Conservation (phyloP, 2,797 vertebrate species). For the Pyrocephalus nanus region DNA sequence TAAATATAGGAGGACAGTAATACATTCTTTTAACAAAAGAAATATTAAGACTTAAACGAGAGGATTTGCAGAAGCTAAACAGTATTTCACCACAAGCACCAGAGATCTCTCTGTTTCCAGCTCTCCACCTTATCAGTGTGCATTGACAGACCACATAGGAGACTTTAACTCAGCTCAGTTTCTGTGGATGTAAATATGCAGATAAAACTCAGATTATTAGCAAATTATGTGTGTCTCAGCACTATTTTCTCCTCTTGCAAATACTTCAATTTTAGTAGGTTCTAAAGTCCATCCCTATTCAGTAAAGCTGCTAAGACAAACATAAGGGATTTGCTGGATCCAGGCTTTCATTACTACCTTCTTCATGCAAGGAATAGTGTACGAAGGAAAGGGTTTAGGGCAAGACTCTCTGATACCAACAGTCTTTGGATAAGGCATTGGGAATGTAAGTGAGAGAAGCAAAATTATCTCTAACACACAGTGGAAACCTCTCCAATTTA, state of each 20-base stretch:
- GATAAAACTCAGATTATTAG: slow-evolving; percentile 22
- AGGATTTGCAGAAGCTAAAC: not conserved
- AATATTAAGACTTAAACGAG: not conserved
- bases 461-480: slow-evolving; percentile 5
- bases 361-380: not conserved
- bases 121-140: not conserved
- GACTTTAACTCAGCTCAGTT: not conserved
- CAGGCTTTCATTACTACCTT: not conserved
- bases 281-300: slow-evolving; percentile 34
- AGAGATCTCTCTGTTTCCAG: not conserved
- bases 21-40: not conserved
- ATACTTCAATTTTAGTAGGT: slow-evolving; percentile 43
- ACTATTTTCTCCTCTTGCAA: slow-evolving; percentile 21
- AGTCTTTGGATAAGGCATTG: not conserved
- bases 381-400: not conserved
- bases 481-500: slow-evolving; percentile 10
- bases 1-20: not conserved
- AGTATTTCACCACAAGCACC: not conserved
- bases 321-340: slow-evolving; percentile 36
- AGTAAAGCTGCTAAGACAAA: slow-evolving; percentile 40
- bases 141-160: not conserved
- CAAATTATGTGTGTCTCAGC: slow-evolving; percentile 28
- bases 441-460: not conserved
- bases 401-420: not conserved
- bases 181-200: not conserved